Percentiles rank a stretch among this genome's conserved stretches.
phyloP scores from a whole-genome alignment of 2,888 invertebrate genomes.

The Horisme vitalbata region DNA sequence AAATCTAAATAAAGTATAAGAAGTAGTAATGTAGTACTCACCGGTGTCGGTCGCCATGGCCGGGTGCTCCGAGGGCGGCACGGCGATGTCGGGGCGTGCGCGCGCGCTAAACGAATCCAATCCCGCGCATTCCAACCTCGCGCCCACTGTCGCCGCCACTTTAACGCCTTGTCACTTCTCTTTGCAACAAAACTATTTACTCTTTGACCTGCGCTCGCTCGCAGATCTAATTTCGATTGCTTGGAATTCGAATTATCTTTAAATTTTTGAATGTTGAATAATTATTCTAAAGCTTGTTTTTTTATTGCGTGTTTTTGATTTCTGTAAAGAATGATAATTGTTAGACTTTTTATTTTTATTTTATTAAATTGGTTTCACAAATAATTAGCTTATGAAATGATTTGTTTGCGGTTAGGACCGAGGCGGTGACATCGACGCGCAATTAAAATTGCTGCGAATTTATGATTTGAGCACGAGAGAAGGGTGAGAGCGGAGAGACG shows the following conservation, averaged over 20 bases:
- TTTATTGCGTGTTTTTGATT: slow-evolving; percentile 48
- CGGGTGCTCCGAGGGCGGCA: slow-evolving; percentile 79
- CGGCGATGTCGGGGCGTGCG: slow-evolving; percentile 72
- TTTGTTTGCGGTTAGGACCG: slow-evolving; percentile 31
- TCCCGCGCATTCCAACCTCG: slow-evolving; percentile 78
- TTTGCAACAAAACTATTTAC: slow-evolving; percentile 34
- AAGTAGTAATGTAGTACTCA: slow-evolving; percentile 47
- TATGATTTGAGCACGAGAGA: slow-evolving; percentile 38
- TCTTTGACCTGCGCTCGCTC: slow-evolving; percentile 37
- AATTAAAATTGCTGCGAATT: slow-evolving; percentile 38
- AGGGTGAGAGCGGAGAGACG: slow-evolving; percentile 41
- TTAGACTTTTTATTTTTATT: slow-evolving; percentile 29
- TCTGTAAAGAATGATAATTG: slow-evolving; percentile 43
- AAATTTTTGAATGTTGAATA: slow-evolving; percentile 29
- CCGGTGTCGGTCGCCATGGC: slow-evolving; percentile 81
- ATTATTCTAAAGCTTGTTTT: slow-evolving; percentile 50
- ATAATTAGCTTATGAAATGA: background rate
- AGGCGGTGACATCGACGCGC: slow-evolving; percentile 44
- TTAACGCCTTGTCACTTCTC: slow-evolving; percentile 60
- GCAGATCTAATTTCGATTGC: slow-evolving; percentile 27
- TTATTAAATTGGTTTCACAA: slow-evolving; percentile 10
- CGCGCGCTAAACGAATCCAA: slow-evolving; percentile 75
- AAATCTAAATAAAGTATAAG: background rate
- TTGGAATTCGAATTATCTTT: slow-evolving; percentile 28
- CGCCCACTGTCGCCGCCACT: slow-evolving; percentile 72